These are phyloP conservation scores for Cardiocondyla obscurior DNA, from an alignment of 1,140 invertebrate genomes.

Conservation along the genomic window DNA sequence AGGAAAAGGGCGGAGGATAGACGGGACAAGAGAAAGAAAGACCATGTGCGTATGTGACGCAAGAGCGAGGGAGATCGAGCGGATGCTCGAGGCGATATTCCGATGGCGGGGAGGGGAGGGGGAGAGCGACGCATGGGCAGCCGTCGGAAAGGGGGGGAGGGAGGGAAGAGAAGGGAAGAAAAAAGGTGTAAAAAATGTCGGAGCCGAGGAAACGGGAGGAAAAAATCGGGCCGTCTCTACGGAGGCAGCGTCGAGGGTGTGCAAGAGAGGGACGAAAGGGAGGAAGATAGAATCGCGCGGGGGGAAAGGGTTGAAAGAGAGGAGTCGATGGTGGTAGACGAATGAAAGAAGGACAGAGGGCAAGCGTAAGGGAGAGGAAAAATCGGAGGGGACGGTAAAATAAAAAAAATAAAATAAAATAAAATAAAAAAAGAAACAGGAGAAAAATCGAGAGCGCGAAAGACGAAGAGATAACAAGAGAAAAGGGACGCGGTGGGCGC, in stretches of 20 bases:
- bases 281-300: conserved; percentile 51
- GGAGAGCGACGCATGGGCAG: conserved; percentile 43
- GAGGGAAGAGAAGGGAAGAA: conserved; percentile 62
- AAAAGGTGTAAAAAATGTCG: conserved; percentile 80
- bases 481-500: conserved; percentile 1
- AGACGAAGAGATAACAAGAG: conserved; percentile 52
- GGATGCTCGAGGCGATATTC: conserved; percentile 56
- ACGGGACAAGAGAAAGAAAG: conserved; percentile 49
- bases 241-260: conserved; percentile 65
- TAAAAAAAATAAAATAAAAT: too few species aligned
- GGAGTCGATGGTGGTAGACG: conserved; percentile 42
- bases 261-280: conserved; percentile 47
- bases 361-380: conserved; percentile 43
- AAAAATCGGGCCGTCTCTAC: conserved; percentile 79
- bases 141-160: conserved; percentile 49
- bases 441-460: conserved; percentile 46
- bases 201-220: conserved; percentile 80
- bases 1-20: conserved; percentile 39
- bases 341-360: conserved; percentile 51
- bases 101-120: conserved; percentile 32
- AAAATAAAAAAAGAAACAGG: conserved; percentile 48
- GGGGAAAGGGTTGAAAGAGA: conserved; percentile 57
- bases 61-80: conserved; percentile 44
- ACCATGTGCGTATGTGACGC: conserved; percentile 51
- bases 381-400: conserved; percentile 37